phyloP scores from a whole-genome alignment of 2,888 invertebrate species.

The Sphinx pinastri region DNA sequence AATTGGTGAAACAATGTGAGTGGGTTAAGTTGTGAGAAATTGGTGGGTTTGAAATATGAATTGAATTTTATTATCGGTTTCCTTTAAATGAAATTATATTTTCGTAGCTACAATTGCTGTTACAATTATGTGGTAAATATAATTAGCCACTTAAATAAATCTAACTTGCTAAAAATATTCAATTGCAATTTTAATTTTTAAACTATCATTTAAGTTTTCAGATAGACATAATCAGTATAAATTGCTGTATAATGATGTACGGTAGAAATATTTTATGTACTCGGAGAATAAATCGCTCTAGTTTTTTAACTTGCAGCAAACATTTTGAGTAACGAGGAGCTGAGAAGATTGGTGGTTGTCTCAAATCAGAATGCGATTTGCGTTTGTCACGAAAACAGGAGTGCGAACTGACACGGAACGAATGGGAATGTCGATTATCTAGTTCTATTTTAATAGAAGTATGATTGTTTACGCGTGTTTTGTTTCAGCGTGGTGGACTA shows the following conservation, averaged over 20 bases:
- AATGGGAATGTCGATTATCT: neutral
- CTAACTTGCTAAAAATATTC: no score
- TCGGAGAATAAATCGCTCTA: conserved; percentile 22
- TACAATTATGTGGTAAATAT: no score
- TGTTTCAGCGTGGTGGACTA: no score
- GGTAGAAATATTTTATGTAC: no score
- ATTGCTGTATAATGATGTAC: no score
- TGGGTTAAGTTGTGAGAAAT: conserved; percentile 40
- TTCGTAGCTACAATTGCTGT: no score
- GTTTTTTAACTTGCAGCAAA: conserved; percentile 37
- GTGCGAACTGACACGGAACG: neutral
- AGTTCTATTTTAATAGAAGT: neutral
- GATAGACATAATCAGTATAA: no score
- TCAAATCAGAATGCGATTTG: conserved; percentile 63
- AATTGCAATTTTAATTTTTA: no score
- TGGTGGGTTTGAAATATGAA: neutral
- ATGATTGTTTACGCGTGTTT: neutral
- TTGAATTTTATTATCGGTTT: neutral
- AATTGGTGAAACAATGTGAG: conserved; percentile 65
- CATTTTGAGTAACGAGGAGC: conserved; percentile 63
- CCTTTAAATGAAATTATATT: no score
- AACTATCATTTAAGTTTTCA: no score
- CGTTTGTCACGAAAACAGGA: conserved; percentile 46
- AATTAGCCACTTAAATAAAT: no score
- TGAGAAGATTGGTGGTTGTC: conserved; percentile 60